phyloP scores from a whole-genome alignment of 2,113 vertebrate genomes.

The Corapipo altera region DNA sequence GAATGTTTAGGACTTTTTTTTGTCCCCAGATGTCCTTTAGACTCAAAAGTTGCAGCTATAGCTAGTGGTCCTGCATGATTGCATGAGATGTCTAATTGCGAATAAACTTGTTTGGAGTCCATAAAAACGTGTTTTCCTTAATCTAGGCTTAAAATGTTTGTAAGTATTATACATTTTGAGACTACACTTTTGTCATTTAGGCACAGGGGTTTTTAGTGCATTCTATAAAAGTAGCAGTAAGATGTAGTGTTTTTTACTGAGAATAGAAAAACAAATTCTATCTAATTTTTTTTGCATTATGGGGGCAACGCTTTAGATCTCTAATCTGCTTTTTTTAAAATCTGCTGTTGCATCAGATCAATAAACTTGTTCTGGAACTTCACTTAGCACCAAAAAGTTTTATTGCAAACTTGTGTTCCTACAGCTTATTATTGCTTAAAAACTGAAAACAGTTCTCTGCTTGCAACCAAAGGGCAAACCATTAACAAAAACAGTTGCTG shows the following conservation, averaged over 20 bases:
- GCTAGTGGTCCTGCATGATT: slow-evolving; percentile 77
- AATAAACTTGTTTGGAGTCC: slow-evolving; percentile 77
- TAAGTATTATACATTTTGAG: slow-evolving; percentile 69
- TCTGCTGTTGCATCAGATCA: slow-evolving; percentile 63
- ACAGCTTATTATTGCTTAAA: slow-evolving; percentile 65
- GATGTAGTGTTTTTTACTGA: slow-evolving; percentile 57
- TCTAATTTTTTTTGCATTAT: slow-evolving; percentile 63
- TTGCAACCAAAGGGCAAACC: slow-evolving; percentile 83
- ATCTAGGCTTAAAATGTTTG: slow-evolving; percentile 68
- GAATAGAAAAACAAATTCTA: slow-evolving; percentile 37
- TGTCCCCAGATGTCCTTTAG: slow-evolving; percentile 54
- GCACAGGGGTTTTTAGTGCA: slow-evolving; percentile 63
- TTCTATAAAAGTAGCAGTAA: slow-evolving; percentile 49
- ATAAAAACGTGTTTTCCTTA: slow-evolving; percentile 74
- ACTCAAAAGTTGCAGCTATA: slow-evolving; percentile 56
- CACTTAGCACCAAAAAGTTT: slow-evolving; percentile 54
- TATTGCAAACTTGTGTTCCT: slow-evolving; percentile 59
- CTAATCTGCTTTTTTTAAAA: slow-evolving; percentile 42
- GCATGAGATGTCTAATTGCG: slow-evolving; percentile 79
- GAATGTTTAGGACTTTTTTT: slow-evolving; percentile 59
- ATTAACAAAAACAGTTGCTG: slow-evolving; percentile 73
- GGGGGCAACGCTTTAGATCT: slow-evolving; percentile 61
- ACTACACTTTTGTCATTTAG: slow-evolving; percentile 62
- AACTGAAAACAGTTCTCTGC: slow-evolving; percentile 76
- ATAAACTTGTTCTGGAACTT: slow-evolving; percentile 57